Conservation (phyloP, 2,113 vertebrate species). For the Struthio camelus region DNA sequence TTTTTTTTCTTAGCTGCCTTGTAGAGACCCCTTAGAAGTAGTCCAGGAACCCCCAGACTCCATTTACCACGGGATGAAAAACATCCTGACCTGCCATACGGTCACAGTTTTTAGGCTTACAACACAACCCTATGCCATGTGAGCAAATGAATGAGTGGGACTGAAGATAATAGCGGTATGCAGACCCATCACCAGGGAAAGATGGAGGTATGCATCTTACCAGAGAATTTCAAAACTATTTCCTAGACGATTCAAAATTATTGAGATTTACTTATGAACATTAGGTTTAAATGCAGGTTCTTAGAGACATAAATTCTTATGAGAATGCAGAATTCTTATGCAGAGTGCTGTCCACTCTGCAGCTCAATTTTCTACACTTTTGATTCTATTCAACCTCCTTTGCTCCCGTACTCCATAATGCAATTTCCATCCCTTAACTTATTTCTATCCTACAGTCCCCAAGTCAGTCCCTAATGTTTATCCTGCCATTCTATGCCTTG, state of each 20-base stretch:
- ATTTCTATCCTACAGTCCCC: background rate
- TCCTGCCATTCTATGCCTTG: background rate
- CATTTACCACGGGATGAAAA: background rate
- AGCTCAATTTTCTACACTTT: background rate
- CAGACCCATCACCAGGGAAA: background rate
- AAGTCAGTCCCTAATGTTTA: background rate
- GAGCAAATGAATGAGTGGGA: background rate
- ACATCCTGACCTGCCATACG: background rate
- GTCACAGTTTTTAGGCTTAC: background rate
- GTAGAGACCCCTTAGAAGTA: background rate
- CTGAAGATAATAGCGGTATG: background rate
- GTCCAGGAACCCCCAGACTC: background rate
- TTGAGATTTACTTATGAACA: accelerated
- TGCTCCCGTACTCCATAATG: background rate
- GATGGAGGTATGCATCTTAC: background rate
- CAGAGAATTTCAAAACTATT: background rate
- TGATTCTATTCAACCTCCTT: background rate
- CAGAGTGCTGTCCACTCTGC: background rate
- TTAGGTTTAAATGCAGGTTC: background rate
- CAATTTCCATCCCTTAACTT: background rate
- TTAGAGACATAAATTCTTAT: background rate
- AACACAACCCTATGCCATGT: background rate
- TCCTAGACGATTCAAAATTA: background rate
- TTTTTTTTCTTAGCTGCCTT: background rate
- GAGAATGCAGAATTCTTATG: no score